Evolutionary conservation across 2,888 invertebrate genomes (phyloP).

Genomic region (Hypolimnas misippus): DNA sequence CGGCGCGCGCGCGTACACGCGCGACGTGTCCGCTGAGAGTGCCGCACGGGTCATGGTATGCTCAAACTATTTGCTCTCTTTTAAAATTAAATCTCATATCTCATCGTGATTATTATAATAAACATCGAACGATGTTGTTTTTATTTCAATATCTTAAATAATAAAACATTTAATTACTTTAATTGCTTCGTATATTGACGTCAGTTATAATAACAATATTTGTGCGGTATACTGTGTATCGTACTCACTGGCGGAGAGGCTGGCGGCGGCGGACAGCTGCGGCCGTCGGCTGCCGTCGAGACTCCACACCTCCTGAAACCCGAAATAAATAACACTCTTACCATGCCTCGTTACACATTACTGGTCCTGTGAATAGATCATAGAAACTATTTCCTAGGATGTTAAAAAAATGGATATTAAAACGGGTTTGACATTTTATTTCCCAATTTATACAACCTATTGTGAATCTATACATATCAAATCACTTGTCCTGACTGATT

Average conservation of each 20-base stretch:
- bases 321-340: neutral
- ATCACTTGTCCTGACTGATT: no score
- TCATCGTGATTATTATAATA: neutral
- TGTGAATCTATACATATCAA: no score
- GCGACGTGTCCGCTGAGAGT: neutral
- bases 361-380: no score
- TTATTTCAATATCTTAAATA: neutral
- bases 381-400: no score
- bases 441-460: no score
- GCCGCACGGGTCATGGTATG: conserved; percentile 9
- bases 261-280: conserved; percentile 87
- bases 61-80: conserved; percentile 3
- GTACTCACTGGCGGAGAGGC: conserved; percentile 89
- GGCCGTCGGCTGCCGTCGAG: conserved; percentile 69
- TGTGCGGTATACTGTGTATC: neutral
- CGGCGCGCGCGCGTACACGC: neutral
- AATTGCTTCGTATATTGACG: neutral
- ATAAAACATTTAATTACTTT: neutral
- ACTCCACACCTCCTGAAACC: conserved; percentile 71
- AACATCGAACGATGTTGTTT: neutral
- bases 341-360: neutral
- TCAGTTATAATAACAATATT: neutral
- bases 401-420: no score
- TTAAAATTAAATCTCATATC: neutral
- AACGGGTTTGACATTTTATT: no score